Conservation (phyloP, 2,797 vertebrate species). For the Hybognathus amarus region DNA sequence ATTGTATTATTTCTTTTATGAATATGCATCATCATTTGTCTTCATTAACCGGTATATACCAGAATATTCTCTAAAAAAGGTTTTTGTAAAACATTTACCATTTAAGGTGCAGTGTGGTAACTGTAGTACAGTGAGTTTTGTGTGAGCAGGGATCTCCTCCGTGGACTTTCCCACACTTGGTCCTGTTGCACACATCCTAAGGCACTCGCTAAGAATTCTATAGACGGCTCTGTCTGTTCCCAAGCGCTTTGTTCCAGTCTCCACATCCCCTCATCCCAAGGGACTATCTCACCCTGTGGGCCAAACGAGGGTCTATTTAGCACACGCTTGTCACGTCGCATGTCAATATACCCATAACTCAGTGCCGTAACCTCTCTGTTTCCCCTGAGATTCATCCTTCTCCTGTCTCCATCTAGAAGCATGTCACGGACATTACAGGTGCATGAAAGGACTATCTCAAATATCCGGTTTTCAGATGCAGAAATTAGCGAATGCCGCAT, state of each 20-base stretch:
- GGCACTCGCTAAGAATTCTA: conserved; percentile 62
- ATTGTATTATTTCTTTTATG: not conserved
- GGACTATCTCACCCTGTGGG: conserved; percentile 61
- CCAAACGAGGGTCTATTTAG: conserved; percentile 51
- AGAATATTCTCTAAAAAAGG: not conserved
- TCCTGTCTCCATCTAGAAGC: conserved; percentile 59
- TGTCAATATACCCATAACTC: conserved; percentile 67
- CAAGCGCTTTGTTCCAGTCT: conserved; percentile 63
- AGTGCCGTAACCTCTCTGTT: conserved; percentile 48
- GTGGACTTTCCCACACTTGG: conserved; percentile 62
- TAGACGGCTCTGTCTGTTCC: conserved; percentile 54
- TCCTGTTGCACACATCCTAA: conserved; percentile 60
- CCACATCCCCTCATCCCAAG: conserved; percentile 57
- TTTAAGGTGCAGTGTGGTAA: not conserved
- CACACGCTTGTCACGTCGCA: conserved; percentile 63
- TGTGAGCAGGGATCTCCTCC: conserved; percentile 37
- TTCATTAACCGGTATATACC: not conserved
- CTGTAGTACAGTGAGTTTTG: conserved; percentile 3
- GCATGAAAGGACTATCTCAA: conserved; percentile 73
- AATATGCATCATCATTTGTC: not conserved
- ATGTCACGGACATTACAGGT: conserved; percentile 65
- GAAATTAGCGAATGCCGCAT: conserved; percentile 72
- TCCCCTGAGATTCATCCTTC: conserved; percentile 67
- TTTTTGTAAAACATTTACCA: not conserved
- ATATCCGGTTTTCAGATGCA: conserved; percentile 75